Conservation (phyloP, 2,797 vertebrate genomes). For the Kryptopterus vitreolus region DNA sequence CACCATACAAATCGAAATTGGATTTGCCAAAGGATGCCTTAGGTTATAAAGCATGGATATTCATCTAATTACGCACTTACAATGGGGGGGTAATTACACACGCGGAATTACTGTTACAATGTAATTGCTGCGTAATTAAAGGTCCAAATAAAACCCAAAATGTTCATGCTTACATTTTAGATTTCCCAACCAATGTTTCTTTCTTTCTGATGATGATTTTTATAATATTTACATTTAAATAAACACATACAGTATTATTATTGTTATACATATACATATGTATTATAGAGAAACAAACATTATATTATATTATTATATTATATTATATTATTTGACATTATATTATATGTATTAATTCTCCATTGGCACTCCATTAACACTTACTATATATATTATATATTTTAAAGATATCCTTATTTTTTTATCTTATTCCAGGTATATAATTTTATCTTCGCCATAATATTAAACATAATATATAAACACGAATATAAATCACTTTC, state of each 20-base stretch:
- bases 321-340: too few relatives aligned
- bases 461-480: too few relatives aligned
- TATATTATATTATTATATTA: too few relatives aligned
- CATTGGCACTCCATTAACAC: not conserved
- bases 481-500: not conserved
- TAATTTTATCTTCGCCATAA: not conserved
- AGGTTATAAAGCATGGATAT: constrained; percentile 83
- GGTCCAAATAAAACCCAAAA: constrained; percentile 67
- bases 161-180: constrained; percentile 60
- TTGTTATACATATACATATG: too few relatives aligned
- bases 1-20: constrained; percentile 82
- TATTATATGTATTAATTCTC: not conserved
- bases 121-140: constrained; percentile 83
- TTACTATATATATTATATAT: not conserved
- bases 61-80: constrained; percentile 81
- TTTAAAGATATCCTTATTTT: not conserved
- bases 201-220: not conserved
- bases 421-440: not conserved
- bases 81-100: constrained; percentile 80
- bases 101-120: constrained; percentile 77
- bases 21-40: constrained; percentile 80
- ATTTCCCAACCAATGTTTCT: not conserved
- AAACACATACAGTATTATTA: not conserved
- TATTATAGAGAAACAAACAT: too few relatives aligned
- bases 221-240: not conserved